phyloP scores from a whole-genome alignment of 1,140 invertebrate genomes.

The Temnothorax longispinosus region DNA sequence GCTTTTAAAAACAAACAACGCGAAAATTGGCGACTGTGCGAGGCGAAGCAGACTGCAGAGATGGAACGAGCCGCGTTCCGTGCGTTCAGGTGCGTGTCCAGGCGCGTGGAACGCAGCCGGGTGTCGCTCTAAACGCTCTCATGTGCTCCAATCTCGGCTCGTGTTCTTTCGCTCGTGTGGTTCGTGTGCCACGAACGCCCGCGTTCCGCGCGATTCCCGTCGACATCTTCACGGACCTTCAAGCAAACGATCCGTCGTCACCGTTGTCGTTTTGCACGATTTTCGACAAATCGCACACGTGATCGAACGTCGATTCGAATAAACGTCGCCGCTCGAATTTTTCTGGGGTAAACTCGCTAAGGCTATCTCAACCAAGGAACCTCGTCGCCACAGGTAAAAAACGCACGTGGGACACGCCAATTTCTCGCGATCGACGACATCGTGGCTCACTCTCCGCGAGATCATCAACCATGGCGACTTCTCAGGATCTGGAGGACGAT shows the following conservation, averaged over 20 bases:
- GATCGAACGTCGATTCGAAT: too few species aligned
- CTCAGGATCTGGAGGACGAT: constrained; percentile 31
- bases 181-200: background rate
- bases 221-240: too few species aligned
- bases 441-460: background rate
- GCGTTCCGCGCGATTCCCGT: background rate
- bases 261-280: background rate
- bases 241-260: background rate
- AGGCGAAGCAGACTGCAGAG: background rate
- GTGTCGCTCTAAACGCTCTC: background rate
- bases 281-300: background rate
- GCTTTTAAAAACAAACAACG: constrained; percentile 44
- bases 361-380: too few species aligned
- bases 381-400: background rate
- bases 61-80: background rate
- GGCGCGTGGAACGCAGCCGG: background rate
- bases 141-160: background rate
- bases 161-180: constrained; percentile 14
- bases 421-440: background rate
- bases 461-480: background rate
- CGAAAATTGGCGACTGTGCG: background rate
- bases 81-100: background rate
- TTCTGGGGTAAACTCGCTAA: background rate
- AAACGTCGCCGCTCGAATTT: background rate
- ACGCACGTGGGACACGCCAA: background rate